A percentile compares a stretch with the other conserved stretches of the same genome.
phyloP scores from a whole-genome alignment of 1,140 invertebrate species.

The Bombus fervidus region DNA sequence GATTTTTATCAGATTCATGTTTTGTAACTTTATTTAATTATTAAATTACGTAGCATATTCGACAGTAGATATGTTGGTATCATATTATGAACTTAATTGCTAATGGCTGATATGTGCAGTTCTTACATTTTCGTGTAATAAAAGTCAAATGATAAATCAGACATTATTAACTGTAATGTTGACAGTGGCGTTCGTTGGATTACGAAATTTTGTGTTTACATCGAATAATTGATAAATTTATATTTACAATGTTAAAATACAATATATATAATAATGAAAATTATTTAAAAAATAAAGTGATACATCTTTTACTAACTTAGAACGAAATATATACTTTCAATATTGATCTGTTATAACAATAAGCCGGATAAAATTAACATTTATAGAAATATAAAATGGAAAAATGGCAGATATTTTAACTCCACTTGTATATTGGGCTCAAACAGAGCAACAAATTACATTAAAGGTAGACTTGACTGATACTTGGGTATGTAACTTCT shows the following conservation, averaged over 20 bases:
- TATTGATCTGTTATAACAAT: neutral
- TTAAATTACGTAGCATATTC: neutral
- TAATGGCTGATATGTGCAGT: neutral
- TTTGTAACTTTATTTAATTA: too few species aligned
- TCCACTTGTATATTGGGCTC: conserved; percentile 97
- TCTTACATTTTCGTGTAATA: neutral
- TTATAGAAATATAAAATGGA: conserved; percentile 18
- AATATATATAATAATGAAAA: neutral
- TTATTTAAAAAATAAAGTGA: neutral
- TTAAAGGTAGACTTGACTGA: conserved; percentile 93
- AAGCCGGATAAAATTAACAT: neutral
- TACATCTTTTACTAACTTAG: neutral
- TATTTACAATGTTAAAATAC: neutral
- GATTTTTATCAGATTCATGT: neutral
- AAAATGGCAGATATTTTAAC: conserved; percentile 82
- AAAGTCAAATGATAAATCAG: neutral
- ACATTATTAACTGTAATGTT: neutral
- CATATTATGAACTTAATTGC: neutral
- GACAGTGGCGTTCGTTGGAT: neutral
- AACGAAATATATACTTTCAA: neutral
- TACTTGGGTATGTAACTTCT: conserved; percentile 84
- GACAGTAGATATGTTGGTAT: neutral
- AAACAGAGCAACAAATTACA: conserved; percentile 89
- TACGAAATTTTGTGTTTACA: neutral
- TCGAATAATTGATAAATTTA: neutral